phyloP scores from a whole-genome alignment of 2,888 invertebrate species.

The Julus scandinavius region DNA sequence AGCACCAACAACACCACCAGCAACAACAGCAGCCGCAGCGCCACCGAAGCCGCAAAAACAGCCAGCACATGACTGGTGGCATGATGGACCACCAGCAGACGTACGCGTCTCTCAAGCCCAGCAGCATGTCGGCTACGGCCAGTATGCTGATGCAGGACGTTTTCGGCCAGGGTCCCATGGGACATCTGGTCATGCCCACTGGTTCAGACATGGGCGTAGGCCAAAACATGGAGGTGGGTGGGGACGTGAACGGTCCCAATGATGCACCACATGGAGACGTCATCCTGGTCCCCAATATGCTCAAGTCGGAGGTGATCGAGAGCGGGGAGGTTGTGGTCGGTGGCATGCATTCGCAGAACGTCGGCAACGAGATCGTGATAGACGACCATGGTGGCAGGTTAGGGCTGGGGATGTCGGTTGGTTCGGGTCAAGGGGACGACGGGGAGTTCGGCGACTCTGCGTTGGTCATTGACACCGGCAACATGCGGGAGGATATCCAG shows the following conservation, averaged over 20 bases:
- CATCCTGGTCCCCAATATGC: constrained; percentile 60
- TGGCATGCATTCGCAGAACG: constrained; percentile 56
- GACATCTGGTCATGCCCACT: constrained; percentile 47
- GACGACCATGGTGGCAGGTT: constrained; percentile 58
- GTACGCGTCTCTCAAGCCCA: constrained; percentile 42
- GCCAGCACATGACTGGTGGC: constrained; percentile 16
- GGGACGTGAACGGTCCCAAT: background rate
- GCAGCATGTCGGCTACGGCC: background rate
- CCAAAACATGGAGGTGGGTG: constrained; percentile 55
- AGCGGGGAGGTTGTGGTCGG: constrained; percentile 60
- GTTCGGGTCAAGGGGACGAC: constrained; percentile 47
- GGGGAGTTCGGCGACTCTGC: constrained; percentile 57
- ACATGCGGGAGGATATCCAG: constrained; percentile 57
- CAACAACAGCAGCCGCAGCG: constrained; percentile 49
- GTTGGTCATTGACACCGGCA: constrained; percentile 59
- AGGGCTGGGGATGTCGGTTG: constrained; percentile 57
- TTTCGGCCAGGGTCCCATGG: constrained; percentile 47
- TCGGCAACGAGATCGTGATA: constrained; percentile 60
- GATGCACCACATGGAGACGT: constrained; percentile 59
- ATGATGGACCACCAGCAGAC: constrained; percentile 29
- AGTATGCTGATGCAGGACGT: constrained; percentile 53
- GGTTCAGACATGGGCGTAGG: constrained; percentile 50
- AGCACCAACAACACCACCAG: constrained; percentile 23
- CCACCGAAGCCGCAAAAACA: constrained; percentile 50
- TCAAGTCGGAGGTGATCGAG: constrained; percentile 59